Percentiles rank a stretch among this genome's conserved stretches.
Conservation (phyloP, 2,888 invertebrate species). For the Sepioteuthis lessoniana region DNA sequence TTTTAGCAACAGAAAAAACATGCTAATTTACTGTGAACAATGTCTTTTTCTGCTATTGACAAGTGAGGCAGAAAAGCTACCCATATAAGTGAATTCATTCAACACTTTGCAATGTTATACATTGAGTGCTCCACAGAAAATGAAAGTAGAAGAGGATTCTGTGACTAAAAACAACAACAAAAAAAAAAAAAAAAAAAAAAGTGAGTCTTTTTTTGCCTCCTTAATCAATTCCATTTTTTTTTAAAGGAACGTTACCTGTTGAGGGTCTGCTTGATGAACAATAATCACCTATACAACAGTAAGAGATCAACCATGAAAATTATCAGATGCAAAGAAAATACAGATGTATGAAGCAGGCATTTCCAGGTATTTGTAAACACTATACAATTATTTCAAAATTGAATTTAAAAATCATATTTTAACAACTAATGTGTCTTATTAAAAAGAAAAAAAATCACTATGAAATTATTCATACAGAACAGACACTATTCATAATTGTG, state of each 20-base stretch:
- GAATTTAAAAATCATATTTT: not conserved
- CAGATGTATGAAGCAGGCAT: not conserved
- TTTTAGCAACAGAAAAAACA: not conserved
- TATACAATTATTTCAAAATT: not conserved
- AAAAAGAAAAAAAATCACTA: not conserved
- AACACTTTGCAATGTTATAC: not conserved
- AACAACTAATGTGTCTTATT: not conserved
- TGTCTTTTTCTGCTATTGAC: not conserved
- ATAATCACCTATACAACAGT: constrained; percentile 41
- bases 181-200: not conserved
- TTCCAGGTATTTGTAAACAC: not conserved
- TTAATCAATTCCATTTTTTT: not conserved
- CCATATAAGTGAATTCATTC: not conserved
- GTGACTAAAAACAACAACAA: no score
- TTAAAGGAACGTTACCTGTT: constrained; percentile 39
- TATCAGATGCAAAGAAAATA: not conserved
- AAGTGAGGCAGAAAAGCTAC: not conserved
- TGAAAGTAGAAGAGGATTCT: not conserved
- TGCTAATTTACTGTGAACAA: not conserved
- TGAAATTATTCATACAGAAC: no score
- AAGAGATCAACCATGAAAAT: constrained; percentile 23
- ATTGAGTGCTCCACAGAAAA: not conserved
- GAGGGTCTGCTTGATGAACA: constrained; percentile 25
- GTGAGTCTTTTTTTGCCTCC: not conserved
- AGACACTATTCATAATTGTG: no score